Conservation (phyloP, 2,888 invertebrate species). For the Tiliacea citrago region DNA sequence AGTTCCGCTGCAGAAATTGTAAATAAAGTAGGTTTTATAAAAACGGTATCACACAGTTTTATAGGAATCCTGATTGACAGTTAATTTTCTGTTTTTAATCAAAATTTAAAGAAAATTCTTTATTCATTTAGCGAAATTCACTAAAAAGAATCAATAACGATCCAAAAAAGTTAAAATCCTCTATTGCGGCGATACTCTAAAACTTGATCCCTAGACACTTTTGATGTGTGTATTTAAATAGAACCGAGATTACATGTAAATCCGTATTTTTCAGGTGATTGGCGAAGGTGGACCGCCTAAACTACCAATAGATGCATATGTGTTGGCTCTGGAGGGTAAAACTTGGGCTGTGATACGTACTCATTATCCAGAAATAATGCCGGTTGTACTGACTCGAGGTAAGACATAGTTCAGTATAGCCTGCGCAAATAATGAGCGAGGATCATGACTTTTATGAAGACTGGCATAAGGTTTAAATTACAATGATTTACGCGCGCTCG, state of each 20-base stretch:
- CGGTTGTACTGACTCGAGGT: constrained; percentile 91
- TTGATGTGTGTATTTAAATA: neutral
- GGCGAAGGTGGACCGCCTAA: constrained; percentile 86
- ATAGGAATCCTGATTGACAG: no score
- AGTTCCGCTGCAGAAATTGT: no score
- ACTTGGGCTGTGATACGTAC: constrained; percentile 94
- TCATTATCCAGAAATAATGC: constrained; percentile 93
- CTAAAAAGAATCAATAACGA: no score
- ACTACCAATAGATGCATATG: constrained; percentile 84
- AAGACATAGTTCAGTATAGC: constrained; percentile 28
- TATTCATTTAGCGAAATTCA: no score
- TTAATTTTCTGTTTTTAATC: no score
- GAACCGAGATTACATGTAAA: neutral
- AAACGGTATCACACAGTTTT: no score
- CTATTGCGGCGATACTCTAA: no score
- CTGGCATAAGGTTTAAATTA: neutral
- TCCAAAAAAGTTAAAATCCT: no score
- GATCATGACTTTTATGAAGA: neutral
- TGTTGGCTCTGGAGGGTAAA: constrained; percentile 93
- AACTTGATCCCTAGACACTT: no score
- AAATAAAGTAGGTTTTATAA: no score
- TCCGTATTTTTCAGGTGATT: constrained; percentile 76
- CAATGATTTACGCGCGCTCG: neutral
- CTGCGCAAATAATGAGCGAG: neutral
- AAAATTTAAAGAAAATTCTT: no score